Evolutionary conservation across 2,113 vertebrate species (phyloP).

Genomic region (Gorsachius goisagi): DNA sequence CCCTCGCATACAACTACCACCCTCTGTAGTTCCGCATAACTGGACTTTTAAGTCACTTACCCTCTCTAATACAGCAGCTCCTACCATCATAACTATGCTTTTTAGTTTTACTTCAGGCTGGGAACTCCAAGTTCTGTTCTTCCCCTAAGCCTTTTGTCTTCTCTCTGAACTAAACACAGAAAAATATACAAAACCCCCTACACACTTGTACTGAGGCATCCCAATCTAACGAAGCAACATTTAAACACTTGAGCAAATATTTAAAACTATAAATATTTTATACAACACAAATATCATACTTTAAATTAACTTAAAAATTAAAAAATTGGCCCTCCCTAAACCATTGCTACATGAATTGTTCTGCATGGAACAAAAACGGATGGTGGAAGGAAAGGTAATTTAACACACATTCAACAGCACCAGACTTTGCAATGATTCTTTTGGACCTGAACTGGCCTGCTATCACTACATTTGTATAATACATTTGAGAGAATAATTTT

Average conservation of each 20-base stretch:
- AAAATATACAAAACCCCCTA: neutral
- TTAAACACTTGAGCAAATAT: neutral
- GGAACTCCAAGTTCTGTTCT: neutral
- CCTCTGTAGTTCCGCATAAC: accelerated
- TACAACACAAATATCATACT: neutral
- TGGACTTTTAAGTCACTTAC: neutral
- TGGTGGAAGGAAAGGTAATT: accelerated
- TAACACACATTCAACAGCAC: neutral
- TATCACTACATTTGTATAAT: neutral
- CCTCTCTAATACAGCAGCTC: neutral
- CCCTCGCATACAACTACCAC: accelerated
- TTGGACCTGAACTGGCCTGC: neutral
- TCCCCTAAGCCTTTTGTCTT: neutral
- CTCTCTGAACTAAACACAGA: neutral
- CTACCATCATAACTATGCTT: neutral
- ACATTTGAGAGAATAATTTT: neutral
- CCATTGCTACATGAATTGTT: neutral
- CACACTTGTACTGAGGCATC: neutral
- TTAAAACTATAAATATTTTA: neutral
- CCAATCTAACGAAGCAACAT: neutral
- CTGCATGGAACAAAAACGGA: neutral
- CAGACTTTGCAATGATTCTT: neutral
- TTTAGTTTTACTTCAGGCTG: neutral
- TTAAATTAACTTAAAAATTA: neutral
- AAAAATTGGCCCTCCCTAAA: neutral